Evolutionary conservation across 92 coral and sea anemone species (phyloP), one percentile per base, ranked within the genome.

Genomic region (Scolanthus callimorphus): DNA sequence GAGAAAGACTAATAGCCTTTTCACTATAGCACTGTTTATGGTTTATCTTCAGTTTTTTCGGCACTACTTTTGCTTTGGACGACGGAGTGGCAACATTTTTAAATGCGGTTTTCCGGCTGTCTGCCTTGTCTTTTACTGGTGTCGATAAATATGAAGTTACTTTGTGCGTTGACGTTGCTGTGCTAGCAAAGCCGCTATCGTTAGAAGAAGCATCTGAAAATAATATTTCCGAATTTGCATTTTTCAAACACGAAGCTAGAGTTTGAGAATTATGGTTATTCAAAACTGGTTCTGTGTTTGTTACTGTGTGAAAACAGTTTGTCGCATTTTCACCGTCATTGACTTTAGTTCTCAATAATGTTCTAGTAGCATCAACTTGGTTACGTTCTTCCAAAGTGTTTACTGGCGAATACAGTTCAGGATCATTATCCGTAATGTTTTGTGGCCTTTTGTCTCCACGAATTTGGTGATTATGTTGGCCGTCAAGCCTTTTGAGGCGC

Each of bases 171-270:
- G 65, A 34, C 30, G 71, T 66, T 49, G 81, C 77, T 15, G 79
- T 82, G 19, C 89, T 81, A 25, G 71, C 80, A 65, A 86, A 81
- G 49, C 95, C 95, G 47, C 95, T 86, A 55, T 86, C 95, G 43
- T 65, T 82, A 22, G 95, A 86, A 31, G 89, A 86, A 37, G 84
- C 76, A 49, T 86, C 95, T 24, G 95, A 86, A 77, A 86, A 68
- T 38, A 68, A 57, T 43, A 68, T 68, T 57, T 68, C 75, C 48
- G 75, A 68, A 57, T 55, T 68, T 41, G 75, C 75, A 57, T 68
- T 68, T 43, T 54, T 57, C 54, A 68, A 68, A 57, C 75, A 68
- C 57, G 44, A 61, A 22, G 64, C 29, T 31, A 68, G 30, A 59
- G 43, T 38, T 31, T 60, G 58, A 12, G 56, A 27, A 49, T 47